These are phyloP conservation scores for Takifugu ocellatus DNA, from an alignment of 2,797 vertebrate species.

Conservation along the genomic window DNA sequence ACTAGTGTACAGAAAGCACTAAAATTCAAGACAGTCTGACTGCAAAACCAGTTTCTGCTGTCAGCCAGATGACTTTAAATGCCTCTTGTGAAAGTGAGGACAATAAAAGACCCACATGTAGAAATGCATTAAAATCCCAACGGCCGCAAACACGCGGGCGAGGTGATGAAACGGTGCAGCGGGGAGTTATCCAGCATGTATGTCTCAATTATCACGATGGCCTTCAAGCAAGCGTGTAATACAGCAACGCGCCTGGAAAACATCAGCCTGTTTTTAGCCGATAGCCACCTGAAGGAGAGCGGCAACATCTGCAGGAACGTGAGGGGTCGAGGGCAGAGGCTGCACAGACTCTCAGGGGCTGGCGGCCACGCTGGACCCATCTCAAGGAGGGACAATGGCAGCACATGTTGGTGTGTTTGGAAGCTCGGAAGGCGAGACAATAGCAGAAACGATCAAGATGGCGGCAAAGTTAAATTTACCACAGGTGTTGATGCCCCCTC, in stretches of 20 bases:
- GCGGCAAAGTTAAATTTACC: conserved; percentile 16
- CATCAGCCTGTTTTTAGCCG: conserved; percentile 23
- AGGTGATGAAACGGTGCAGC: conserved; percentile 7
- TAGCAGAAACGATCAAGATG: too few relatives aligned
- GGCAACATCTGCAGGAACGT: conserved; percentile 23
- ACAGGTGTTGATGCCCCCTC: conserved; percentile 61
- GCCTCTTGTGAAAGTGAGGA: conserved; percentile 44
- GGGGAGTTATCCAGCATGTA: not conserved
- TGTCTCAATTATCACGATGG: not conserved
- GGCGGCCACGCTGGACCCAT: not conserved
- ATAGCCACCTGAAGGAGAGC: conserved; percentile 25
- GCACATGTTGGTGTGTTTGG: not conserved
- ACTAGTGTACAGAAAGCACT: conserved; percentile 73
- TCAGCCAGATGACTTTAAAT: conserved; percentile 60
- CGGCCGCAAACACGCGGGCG: conserved; percentile 20
- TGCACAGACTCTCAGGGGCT: not conserved
- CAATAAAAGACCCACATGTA: conserved; percentile 27
- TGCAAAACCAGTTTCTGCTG: conserved; percentile 58
- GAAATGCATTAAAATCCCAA: conserved; percentile 29
- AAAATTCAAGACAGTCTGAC: conserved; percentile 75
- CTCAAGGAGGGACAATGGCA: not conserved
- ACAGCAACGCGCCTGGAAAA: conserved; percentile 28
- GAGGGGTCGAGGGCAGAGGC: conserved; percentile 10
- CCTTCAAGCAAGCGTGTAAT: conserved; percentile 18
- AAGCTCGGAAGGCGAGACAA: too few relatives aligned